Evolutionary conservation across 2,888 invertebrate species (phyloP).

Genomic region (Deilephila elpenor): DNA sequence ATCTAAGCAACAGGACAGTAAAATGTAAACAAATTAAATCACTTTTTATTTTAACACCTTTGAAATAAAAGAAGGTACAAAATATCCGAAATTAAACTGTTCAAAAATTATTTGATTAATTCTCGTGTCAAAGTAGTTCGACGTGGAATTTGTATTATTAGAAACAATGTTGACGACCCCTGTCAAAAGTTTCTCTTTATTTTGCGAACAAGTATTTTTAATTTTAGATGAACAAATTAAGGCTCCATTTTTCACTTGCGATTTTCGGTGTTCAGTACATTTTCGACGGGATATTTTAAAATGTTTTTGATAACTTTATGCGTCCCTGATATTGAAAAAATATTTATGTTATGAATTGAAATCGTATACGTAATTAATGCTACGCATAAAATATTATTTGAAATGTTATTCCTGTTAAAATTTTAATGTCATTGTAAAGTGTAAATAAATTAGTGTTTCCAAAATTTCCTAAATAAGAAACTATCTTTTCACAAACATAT

Average conservation of each 20-base stretch:
- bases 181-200: not conserved
- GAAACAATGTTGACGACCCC: conserved; percentile 3
- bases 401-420: too few species aligned
- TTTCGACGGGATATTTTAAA: not conserved
- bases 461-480: too few species aligned
- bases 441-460: too few species aligned
- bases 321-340: too few species aligned
- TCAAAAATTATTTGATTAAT: conserved; percentile 16
- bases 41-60: not conserved
- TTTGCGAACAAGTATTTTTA: conserved; percentile 6
- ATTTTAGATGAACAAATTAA: not conserved
- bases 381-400: too few species aligned
- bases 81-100: not conserved
- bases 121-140: not conserved
- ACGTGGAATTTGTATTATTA: not conserved
- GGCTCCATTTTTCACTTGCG: not conserved
- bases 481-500: too few species aligned
- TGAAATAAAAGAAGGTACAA: not conserved
- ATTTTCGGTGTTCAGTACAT: not conserved
- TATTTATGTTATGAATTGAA: too few species aligned
- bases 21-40: not conserved
- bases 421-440: too few species aligned
- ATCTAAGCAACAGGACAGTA: too few species aligned
- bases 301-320: too few species aligned
- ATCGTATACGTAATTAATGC: too few species aligned